These are phyloP conservation scores for Drosophila koepferae DNA, from an alignment of 2,888 invertebrate genomes.

Conservation along the genomic window DNA sequence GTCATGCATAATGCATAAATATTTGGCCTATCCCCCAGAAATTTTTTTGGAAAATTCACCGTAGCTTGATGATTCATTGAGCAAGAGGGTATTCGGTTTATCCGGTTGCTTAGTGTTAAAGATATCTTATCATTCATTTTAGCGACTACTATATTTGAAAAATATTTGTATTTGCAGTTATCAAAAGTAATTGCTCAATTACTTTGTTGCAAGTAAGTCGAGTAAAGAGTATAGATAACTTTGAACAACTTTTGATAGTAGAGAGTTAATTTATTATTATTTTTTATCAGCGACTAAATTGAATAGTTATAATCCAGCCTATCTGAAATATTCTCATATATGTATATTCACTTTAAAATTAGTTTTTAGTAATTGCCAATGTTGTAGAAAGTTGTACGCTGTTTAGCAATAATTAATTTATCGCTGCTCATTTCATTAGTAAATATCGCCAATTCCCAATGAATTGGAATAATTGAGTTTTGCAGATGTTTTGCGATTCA, in stretches of 20 bases:
- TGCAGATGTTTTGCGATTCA: slow-evolving; percentile 2
- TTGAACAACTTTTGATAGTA: neutral
- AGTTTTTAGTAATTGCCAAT: neutral
- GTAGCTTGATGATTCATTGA: neutral
- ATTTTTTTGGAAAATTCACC: neutral
- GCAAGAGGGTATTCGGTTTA: neutral
- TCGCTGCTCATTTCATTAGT: neutral
- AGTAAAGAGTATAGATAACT: neutral
- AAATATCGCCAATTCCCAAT: neutral
- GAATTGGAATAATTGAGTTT: slow-evolving; percentile 4
- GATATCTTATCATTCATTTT: neutral
- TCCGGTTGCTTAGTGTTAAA: neutral
- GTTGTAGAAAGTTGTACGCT: neutral
- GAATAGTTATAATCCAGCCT: neutral
- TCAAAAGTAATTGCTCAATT: neutral
- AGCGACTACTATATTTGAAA: neutral
- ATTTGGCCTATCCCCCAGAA: neutral
- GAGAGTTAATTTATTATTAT: neutral
- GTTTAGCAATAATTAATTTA: neutral
- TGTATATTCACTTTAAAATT: neutral
- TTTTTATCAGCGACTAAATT: neutral
- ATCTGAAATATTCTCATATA: neutral
- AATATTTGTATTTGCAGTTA: neutral
- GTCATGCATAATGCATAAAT: neutral
- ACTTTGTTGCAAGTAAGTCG: neutral